Percentiles rank a stretch among this genome's conserved stretches.
Conservation (phyloP, 2,113 vertebrate genomes). For the Pycnonotus jocosus region DNA sequence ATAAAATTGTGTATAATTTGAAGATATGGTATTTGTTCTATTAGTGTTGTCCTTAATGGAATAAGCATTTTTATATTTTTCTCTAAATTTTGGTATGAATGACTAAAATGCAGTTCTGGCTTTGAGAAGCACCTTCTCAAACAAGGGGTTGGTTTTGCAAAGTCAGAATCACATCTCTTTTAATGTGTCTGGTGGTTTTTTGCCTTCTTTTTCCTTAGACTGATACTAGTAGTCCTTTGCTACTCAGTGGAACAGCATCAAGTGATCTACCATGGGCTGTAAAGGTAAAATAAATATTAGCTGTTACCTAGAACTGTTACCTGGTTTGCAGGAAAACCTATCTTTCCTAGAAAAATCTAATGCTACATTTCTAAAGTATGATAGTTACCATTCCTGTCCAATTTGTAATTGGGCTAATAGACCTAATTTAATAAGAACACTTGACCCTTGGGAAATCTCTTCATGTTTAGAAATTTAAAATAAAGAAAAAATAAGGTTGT, state of each 20-base stretch:
- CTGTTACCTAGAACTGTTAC: background rate
- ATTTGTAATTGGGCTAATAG: background rate
- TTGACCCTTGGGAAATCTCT: background rate
- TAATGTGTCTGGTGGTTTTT: background rate
- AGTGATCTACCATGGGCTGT: slow-evolving; percentile 87
- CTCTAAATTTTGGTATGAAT: background rate
- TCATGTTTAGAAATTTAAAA: background rate
- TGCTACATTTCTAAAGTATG: background rate
- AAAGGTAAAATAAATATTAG: slow-evolving; percentile 76
- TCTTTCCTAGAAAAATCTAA: background rate
- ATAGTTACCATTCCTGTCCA: background rate
- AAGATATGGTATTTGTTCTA: background rate
- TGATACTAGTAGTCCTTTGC: slow-evolving; percentile 85
- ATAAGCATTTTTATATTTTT: background rate
- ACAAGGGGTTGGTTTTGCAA: background rate
- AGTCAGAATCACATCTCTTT: background rate
- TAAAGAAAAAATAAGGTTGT: background rate
- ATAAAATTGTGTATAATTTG: background rate
- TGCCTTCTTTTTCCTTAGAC: slow-evolving; percentile 67
- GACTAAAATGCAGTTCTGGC: background rate
- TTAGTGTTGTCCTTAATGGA: background rate
- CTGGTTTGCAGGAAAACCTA: background rate
- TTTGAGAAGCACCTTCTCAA: background rate
- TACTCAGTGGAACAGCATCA: slow-evolving; percentile 70
- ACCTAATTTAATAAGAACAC: background rate